Base-by-base conservation (phyloP, 2,888 invertebrate genomes). In the Perithous albicinctus region DNA sequence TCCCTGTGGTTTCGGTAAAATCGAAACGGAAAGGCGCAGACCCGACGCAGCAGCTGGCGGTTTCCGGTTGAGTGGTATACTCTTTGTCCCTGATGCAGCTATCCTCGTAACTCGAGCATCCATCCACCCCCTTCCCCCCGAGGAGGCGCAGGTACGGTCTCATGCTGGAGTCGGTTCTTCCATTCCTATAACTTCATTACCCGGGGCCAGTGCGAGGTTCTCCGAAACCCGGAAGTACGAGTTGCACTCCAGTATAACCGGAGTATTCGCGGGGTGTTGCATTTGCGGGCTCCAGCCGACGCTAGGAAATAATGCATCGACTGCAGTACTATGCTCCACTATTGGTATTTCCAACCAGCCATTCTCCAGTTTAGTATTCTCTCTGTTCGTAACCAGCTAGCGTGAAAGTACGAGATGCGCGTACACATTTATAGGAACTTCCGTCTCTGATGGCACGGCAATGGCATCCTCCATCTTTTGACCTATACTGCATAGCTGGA, bases 101-200 rank as follows among this genome's bases (percentile, higher is more conserved):
- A 35, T 35, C 38, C 67, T 81, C 73, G 73, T 77, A 81, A 74
- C 77, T 81, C 63, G 69, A 59, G 70, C 43, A 70, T 59, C 56
- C 32, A 59, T 35, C 32, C 56, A 10, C 38, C 51, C 38, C 51
- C 56, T 23, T 0, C 64, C 38, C 38, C 29, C 51, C 32, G 70
- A 26, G 48, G 38, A 6, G 20, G 46, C 64, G 10, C 46, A 64
- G 61, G 41, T 63, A 23, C 66, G 41, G 46, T 38, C 48, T 15
- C 46, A 12, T 43, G n/a, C n/a, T n/a, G 26, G 51, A 67, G 54
- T 54, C 63, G 26, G 72, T 73, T 63, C 56, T 15, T 59, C 59
- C 38, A 43, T 75, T 78, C 66, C 82, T 78, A 82, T 82, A 82
- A 78, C 82, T 82, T 82, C 70, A 75, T 82, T 82, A 82, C 75